A percentile compares a stretch with the other conserved stretches of the same genome.
These are phyloP conservation scores for Hirundichthys speculiger DNA, from an alignment of 2,113 vertebrate genomes.

Conservation along the genomic window DNA sequence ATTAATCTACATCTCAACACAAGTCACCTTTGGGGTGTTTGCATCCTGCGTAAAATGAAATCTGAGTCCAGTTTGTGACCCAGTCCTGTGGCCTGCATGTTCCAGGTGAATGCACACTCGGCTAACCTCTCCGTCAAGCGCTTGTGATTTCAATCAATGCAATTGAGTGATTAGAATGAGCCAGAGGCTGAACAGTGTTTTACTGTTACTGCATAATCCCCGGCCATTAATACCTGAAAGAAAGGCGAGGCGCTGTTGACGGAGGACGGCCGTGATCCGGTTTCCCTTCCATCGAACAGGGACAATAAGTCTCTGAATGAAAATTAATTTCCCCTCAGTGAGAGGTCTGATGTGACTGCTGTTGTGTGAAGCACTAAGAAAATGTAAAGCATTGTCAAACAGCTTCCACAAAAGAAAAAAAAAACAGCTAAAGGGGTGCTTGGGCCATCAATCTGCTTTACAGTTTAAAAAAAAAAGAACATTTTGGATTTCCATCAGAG, in stretches of 20 bases:
- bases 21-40: too few relatives aligned
- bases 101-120: constrained; percentile 14
- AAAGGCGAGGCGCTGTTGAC: not conserved
- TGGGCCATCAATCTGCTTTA: too few relatives aligned
- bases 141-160: constrained; percentile 44
- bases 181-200: constrained; percentile 8
- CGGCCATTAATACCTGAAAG: not conserved
- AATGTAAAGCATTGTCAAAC: too few relatives aligned
- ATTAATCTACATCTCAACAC: too few relatives aligned
- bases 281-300: not conserved
- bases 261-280: constrained; percentile 18
- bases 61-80: not conserved
- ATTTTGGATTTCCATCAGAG: too few relatives aligned
- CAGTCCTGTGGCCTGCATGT: constrained; percentile 4
- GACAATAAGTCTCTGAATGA: not conserved
- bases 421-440: too few relatives aligned
- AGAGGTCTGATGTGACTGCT: too few relatives aligned
- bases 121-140: constrained; percentile 13
- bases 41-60: too few relatives aligned
- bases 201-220: constrained; percentile 32
- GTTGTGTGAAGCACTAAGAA: too few relatives aligned
- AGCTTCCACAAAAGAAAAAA: too few relatives aligned
- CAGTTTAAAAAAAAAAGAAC: too few relatives aligned
- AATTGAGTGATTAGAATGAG: constrained; percentile 38
- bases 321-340: too few relatives aligned